Base-by-base conservation (phyloP, 2,797 vertebrate genomes). In the Linurgus olivaceus region DNA sequence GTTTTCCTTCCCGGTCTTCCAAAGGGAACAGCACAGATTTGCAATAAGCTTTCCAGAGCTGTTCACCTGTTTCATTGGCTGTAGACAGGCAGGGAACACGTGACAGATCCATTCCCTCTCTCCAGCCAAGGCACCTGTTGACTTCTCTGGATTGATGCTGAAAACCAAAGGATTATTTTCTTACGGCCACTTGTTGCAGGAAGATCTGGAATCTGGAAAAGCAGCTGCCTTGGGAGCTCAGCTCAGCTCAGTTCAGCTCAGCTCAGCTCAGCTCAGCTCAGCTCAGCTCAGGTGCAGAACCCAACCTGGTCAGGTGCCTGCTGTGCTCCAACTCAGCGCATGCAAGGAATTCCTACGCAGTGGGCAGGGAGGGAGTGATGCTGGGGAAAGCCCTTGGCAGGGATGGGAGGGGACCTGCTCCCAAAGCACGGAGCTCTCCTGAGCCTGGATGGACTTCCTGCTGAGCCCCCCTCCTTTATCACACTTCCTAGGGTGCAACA, bases 361-460 rank as follows among this genome's bases (percentile, higher is more conserved):
- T 25, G 61, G 59, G 81, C 45, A 59, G 47, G 0, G 15, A 62
- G 42, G 1, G 13, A 63, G 24, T n/a, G 85, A 62, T 2, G 7
- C 67, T 61, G 1, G 4, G 85, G 31, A 88, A 52, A 66, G 65
- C 45, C 47, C 50, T 83, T 1, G 4, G 82, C 90, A 42, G 70
- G 62, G 54, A 29, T 45, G 42, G 11, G 40, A 20, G 2, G 59
- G 61, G 67, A 91, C 68, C 68, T 88, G 31, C 50, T 88, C 44
- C 45, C 45, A 45, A 61, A 85, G 33, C 33, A 23, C 0, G 0
- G 38, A 19, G 25, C 23, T 62, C 59, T 61, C 2, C 0, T 42
- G 59, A 31, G 57, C 24, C 38, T 45, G 35, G n/a, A 42, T 24
- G 31, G 57, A 44, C 47, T 35, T 57, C 8, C 44, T 71, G 4